These are phyloP conservation scores for Boleophthalmus pectinirostris DNA, from an alignment of 2,113 vertebrate genomes.

Conservation along the genomic window DNA sequence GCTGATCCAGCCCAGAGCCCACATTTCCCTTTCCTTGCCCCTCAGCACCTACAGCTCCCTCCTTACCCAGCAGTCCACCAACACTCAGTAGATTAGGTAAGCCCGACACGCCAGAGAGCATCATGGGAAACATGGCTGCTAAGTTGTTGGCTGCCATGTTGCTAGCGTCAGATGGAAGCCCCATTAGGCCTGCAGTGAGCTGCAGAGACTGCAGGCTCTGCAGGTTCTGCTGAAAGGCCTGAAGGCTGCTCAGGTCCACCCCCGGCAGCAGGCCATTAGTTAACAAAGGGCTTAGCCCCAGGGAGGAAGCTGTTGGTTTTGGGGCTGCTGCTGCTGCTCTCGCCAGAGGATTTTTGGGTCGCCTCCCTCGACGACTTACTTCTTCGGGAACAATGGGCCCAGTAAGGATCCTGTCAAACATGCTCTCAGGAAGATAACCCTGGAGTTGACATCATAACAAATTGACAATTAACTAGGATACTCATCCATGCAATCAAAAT, in stretches of 20 bases:
- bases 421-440: conserved; percentile 96
- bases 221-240: conserved; percentile 95
- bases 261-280: conserved; percentile 88
- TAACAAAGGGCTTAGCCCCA: conserved; percentile 82
- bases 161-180: conserved; percentile 84
- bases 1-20: conserved; percentile 68
- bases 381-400: conserved; percentile 97
- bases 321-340: conserved; percentile 75
- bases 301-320: conserved; percentile 61
- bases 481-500: neutral
- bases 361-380: conserved; percentile 91
- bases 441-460: conserved; percentile 48
- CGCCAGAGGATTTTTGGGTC: conserved; percentile 90
- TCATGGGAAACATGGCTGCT: conserved; percentile 97
- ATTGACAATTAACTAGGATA: neutral
- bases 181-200: conserved; percentile 91
- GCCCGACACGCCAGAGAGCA: conserved; percentile 93
- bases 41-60: conserved; percentile 72
- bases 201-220: conserved; percentile 94
- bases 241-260: conserved; percentile 90
- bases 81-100: conserved; percentile 92
- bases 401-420: conserved; percentile 97
- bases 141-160: conserved; percentile 85
- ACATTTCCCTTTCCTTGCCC: conserved; percentile 80
- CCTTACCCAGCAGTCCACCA: conserved; percentile 85